phyloP scores from a whole-genome alignment of 2,797 vertebrate species.

The Anguilla pacifica region DNA sequence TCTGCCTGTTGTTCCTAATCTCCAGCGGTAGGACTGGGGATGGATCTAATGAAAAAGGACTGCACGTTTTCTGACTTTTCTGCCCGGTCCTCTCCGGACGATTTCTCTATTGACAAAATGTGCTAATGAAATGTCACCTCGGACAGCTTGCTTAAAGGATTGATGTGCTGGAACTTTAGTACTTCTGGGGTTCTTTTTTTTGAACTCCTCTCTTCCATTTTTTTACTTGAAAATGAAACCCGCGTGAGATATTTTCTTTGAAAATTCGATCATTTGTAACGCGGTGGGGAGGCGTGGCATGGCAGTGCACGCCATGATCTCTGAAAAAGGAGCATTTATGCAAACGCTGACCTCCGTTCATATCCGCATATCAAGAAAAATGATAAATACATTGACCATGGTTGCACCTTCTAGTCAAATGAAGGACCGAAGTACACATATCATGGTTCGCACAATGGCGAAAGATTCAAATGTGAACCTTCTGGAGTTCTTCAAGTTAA shows the following conservation, averaged over 20 bases:
- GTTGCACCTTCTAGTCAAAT: constrained; percentile 12
- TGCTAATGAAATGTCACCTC: constrained; percentile 94
- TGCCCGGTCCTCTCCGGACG: constrained; percentile 74
- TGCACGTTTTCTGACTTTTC: constrained; percentile 75
- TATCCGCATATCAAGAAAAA: not conserved
- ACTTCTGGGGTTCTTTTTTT: constrained; percentile 53
- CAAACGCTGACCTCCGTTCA: not conserved
- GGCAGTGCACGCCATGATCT: not conserved
- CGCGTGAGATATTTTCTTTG: not conserved
- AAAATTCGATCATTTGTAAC: not conserved
- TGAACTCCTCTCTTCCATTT: not conserved
- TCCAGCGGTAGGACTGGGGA: constrained; percentile 74
- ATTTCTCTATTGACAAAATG: constrained; percentile 92
- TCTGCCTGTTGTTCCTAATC: constrained; percentile 77
- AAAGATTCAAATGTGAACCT: no score
- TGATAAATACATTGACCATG: not conserved
- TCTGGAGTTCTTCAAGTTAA: no score
- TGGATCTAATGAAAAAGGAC: constrained; percentile 85
- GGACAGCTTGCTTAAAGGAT: constrained; percentile 82
- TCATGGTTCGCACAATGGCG: not conserved
- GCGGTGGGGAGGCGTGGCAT: not conserved
- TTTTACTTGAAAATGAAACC: constrained; percentile 22
- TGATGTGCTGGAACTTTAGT: constrained; percentile 85
- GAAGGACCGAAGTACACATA: not conserved
- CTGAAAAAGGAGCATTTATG: no score